Base-by-base conservation (phyloP, 2,113 vertebrate genomes). In the Dipodomys merriami region DNA sequence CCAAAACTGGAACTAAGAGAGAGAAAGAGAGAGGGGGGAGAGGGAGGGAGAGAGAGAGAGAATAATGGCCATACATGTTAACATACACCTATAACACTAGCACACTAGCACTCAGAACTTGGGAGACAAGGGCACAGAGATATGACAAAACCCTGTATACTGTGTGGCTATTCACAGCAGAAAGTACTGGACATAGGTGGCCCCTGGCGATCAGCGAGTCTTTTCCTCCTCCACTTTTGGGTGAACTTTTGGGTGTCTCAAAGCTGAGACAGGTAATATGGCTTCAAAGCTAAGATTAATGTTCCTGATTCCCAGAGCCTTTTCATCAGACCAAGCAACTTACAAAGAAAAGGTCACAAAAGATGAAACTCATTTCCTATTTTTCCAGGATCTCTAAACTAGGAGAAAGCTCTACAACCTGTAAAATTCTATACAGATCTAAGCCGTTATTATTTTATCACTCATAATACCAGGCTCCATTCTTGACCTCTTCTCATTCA, bases 341-440 rank as follows among this genome's bases (percentile, higher is more conserved):
- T 67, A 53, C 83, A 83, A 91, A 94, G 89, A 49, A 92, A 90
- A 91, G 79, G 85, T 83, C 78, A 69, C 57, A 29, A 91, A 90
- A 86, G 81, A 95, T 85, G 82, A 95, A 96, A 86, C 53, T 88
- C 60, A 77, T 95, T 92, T 94, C 88, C 78, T 90, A 83, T 90
- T 91, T 95, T 87, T 2, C 72, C 67, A 83, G 88, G 27, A 72
- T 93, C 53, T 65, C 91, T 86, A 95, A 95, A 84, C 86, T 83
- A 44, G 23, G 62, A 79, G 85, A 83, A 86, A 85, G 16, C 29
- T 92, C 89, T 83, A 25, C 87, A 86, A 90, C 73, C 76, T 90
- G 29, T 49, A 22, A 90, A 71, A 33, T 72, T 79, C 69, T 89
- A 72, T 35, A 35, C 18, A 90, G 78, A 85, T 81, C 46, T 62